Evolutionary conservation across 1,140 invertebrate genomes (phyloP).

Genomic region (Octopus sinensis): DNA sequence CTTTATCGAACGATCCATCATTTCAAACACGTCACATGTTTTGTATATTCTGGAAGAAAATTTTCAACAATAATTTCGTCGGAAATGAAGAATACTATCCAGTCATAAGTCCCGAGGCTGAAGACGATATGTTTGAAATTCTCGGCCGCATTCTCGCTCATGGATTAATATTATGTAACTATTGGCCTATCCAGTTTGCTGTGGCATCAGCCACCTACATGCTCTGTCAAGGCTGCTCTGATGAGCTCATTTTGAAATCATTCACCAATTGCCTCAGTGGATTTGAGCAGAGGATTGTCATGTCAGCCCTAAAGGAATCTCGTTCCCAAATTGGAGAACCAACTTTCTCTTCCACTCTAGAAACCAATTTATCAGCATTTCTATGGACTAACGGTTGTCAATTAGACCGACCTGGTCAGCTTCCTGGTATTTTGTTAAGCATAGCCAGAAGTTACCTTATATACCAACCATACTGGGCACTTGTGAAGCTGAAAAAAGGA

Average conservation of each 20-base stretch:
- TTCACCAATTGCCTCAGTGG: slow-evolving; percentile 22
- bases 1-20: neutral
- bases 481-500: slow-evolving; percentile 21
- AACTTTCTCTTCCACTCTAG: slow-evolving; percentile 16
- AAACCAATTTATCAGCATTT: slow-evolving; percentile 20
- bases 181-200: slow-evolving; percentile 23
- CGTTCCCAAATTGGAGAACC: neutral
- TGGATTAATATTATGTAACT: slow-evolving; percentile 25
- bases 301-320: slow-evolving; percentile 18
- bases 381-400: slow-evolving; percentile 23
- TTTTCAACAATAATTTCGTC: slow-evolving; percentile 22
- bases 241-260: slow-evolving; percentile 22
- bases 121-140: slow-evolving; percentile 18
- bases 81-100: slow-evolving; percentile 24
- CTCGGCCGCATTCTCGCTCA: slow-evolving; percentile 27
- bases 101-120: slow-evolving; percentile 16
- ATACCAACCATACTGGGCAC: slow-evolving; percentile 24
- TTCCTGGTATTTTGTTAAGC: slow-evolving; percentile 13
- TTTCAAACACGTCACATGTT: slow-evolving; percentile 15
- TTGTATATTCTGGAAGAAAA: slow-evolving; percentile 26
- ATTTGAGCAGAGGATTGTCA: slow-evolving; percentile 21
- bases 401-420: slow-evolving; percentile 15
- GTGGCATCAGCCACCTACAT: slow-evolving; percentile 17
- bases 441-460: slow-evolving; percentile 21
- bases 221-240: slow-evolving; percentile 19